Percentiles rank a stretch among this genome's conserved stretches.
Evolutionary conservation across 37 sponge, comb jelly and placozoan species (phyloP).

Genomic region (Haliclona indistincta): DNA sequence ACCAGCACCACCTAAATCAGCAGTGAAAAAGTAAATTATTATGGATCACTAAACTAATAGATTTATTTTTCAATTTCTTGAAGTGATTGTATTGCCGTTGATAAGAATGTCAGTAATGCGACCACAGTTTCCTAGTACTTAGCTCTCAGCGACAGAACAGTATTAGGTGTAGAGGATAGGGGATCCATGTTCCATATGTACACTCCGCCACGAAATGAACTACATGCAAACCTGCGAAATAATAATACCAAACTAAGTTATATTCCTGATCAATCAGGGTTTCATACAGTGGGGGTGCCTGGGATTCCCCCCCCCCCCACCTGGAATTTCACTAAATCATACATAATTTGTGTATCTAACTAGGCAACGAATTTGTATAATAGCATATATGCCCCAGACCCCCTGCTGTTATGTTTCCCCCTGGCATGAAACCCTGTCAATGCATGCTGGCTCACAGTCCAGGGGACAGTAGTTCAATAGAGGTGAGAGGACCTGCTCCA

Average conservation of each 20-base stretch:
- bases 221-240: slow-evolving; percentile 4
- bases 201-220: slow-evolving; percentile 13
- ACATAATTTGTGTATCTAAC: too few relatives aligned
- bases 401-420: too few relatives aligned
- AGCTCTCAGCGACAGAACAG: neutral
- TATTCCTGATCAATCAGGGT: too few relatives aligned
- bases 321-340: too few relatives aligned
- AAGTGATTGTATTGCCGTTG: slow-evolving; percentile 12
- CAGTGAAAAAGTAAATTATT: neutral
- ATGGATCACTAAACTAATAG: neutral
- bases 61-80: neutral
- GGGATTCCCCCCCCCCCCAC: too few relatives aligned
- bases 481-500: too few relatives aligned
- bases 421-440: too few relatives aligned
- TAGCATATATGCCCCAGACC: too few relatives aligned
- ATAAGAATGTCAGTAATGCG: neutral
- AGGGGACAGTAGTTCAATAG: too few relatives aligned
- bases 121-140: neutral
- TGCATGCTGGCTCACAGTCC: too few relatives aligned
- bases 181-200: neutral
- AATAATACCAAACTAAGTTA: neutral
- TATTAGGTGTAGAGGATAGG: neutral
- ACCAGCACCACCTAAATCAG: slow-evolving; percentile 25
- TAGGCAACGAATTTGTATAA: too few relatives aligned
- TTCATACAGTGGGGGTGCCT: too few relatives aligned